A percentile compares a stretch with the other conserved stretches of the same genome.
Conservation (phyloP, 2,888 invertebrate species). For the Crocallis elinguaria region DNA sequence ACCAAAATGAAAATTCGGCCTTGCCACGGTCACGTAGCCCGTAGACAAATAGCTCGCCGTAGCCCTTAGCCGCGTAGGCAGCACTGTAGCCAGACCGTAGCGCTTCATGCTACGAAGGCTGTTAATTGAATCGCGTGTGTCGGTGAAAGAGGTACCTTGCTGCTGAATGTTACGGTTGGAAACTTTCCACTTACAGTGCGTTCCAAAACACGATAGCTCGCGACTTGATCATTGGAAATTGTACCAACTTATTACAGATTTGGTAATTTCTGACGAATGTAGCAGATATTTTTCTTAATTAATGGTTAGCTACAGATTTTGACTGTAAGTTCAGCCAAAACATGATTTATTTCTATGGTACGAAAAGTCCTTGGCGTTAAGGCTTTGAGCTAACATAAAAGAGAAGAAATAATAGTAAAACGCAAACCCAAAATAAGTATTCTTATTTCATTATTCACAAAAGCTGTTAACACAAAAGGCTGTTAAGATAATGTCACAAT, state of each 20-base stretch:
- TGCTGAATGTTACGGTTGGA: too few relatives aligned
- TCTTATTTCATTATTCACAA: conserved; percentile 28
- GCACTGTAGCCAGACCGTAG: conserved; percentile 42
- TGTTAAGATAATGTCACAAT: conserved; percentile 46
- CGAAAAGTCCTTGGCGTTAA: conserved; percentile 10
- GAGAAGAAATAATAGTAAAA: conserved; percentile 25
- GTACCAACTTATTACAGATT: too few relatives aligned
- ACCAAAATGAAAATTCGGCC: not conserved
- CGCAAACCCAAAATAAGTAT: conserved; percentile 26
- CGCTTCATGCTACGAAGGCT: conserved; percentile 61
- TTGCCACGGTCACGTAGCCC: conserved; percentile 42
- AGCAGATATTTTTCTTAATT: too few relatives aligned
- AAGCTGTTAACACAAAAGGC: conserved; percentile 32
- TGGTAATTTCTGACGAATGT: too few relatives aligned
- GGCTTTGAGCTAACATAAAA: conserved; percentile 14
- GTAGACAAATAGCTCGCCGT: conserved; percentile 36
- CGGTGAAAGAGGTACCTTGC: too few relatives aligned
- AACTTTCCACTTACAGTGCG: not conserved
- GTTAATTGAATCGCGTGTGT: conserved; percentile 60
- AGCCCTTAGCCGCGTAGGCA: conserved; percentile 48
- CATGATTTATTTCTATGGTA: conserved; percentile 7
- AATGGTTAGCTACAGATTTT: too few relatives aligned
- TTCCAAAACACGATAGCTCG: too few relatives aligned
- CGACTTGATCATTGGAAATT: too few relatives aligned
- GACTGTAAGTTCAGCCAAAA: not conserved